phyloP scores from a whole-genome alignment of 2,888 invertebrate species.

The Orchesellides sinensis region DNA sequence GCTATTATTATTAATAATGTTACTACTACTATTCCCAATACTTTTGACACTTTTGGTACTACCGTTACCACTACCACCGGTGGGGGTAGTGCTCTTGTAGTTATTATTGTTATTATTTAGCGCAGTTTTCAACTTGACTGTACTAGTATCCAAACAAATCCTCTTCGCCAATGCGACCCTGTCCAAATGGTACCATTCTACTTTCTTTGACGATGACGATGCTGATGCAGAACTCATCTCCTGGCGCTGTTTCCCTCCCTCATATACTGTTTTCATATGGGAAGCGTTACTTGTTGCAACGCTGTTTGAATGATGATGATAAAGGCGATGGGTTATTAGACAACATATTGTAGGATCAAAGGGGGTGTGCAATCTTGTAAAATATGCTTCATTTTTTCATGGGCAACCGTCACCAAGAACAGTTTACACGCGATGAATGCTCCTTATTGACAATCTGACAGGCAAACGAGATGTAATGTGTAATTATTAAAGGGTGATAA shows the following conservation, averaged over 20 bases:
- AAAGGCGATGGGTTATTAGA: background rate
- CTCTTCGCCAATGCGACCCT: conserved; percentile 63
- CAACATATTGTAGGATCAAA: too few relatives aligned
- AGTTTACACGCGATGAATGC: conserved; percentile 44
- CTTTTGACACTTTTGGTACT: conserved; percentile 8
- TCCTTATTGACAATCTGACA: conserved; percentile 50
- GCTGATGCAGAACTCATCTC: conserved; percentile 69
- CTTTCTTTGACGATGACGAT: conserved; percentile 63
- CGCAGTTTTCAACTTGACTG: conserved; percentile 64
- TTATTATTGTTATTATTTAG: conserved; percentile 64
- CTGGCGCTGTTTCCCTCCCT: conserved; percentile 13
- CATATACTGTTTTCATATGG: too few relatives aligned
- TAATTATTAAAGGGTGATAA: conserved; percentile 53
- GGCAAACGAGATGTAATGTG: background rate
- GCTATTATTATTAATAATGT: background rate
- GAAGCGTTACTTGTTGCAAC: too few relatives aligned
- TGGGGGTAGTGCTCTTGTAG: conserved; percentile 23
- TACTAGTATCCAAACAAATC: conserved; percentile 63
- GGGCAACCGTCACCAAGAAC: too few relatives aligned
- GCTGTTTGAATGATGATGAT: conserved; percentile 1
- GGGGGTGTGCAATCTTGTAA: too few relatives aligned
- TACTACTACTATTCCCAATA: conserved; percentile 7
- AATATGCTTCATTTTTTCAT: too few relatives aligned
- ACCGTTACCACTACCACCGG: background rate
- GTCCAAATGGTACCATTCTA: conserved; percentile 70